phyloP scores from a whole-genome alignment of 2,113 vertebrate genomes.

The Alosa alosa region DNA sequence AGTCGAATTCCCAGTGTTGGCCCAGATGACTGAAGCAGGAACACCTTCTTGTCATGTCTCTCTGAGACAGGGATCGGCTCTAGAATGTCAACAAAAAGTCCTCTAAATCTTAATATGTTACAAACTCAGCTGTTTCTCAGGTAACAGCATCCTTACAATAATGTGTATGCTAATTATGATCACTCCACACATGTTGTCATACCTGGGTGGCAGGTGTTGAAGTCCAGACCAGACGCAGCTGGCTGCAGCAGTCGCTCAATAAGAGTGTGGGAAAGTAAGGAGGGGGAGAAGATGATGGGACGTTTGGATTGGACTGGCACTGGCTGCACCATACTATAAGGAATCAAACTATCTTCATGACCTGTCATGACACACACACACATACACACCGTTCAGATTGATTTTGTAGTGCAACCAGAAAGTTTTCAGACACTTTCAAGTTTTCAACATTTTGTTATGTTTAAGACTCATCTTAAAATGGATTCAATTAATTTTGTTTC shows the following conservation, averaged over 20 bases:
- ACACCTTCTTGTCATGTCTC: slow-evolving; percentile 58
- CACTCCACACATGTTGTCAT: slow-evolving; percentile 12
- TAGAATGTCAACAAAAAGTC: slow-evolving; percentile 38
- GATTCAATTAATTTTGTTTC: too few species aligned
- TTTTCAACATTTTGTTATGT: too few species aligned
- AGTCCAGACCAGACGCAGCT: slow-evolving; percentile 82
- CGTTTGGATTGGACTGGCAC: slow-evolving; percentile 71
- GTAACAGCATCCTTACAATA: neutral
- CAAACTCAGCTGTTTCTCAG: too few species aligned
- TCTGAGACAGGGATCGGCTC: slow-evolving; percentile 63
- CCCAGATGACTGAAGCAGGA: slow-evolving; percentile 63
- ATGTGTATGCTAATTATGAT: neutral
- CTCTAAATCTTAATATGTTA: neutral
- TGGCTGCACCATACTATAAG: slow-evolving; percentile 84
- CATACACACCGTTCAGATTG: neutral
- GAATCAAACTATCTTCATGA: slow-evolving; percentile 73
- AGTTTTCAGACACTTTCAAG: too few species aligned
- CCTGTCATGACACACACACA: slow-evolving; percentile 60
- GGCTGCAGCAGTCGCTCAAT: slow-evolving; percentile 87
- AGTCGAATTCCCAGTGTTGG: slow-evolving; percentile 64
- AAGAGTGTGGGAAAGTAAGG: slow-evolving; percentile 78
- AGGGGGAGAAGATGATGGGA: slow-evolving; percentile 84
- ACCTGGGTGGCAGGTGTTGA: slow-evolving; percentile 84
- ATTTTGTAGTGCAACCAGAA: too few species aligned
- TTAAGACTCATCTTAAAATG: too few species aligned